Conservation (phyloP, 2,113 vertebrate species). For the Maylandia zebra region DNA sequence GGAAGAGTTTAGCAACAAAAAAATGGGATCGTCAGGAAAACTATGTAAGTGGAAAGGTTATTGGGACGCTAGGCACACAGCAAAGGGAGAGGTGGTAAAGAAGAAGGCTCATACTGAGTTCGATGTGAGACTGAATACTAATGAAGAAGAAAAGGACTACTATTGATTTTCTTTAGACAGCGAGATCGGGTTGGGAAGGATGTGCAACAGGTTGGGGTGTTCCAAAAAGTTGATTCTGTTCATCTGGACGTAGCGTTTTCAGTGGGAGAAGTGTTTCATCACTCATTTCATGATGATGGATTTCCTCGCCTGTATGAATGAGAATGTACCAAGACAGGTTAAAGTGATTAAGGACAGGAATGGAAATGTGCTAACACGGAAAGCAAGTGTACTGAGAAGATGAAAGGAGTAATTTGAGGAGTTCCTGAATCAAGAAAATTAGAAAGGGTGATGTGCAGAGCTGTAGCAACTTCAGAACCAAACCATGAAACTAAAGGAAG, state of each 20-base stretch:
- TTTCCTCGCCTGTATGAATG: not conserved
- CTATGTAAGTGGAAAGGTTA: not conserved
- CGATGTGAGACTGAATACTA: not conserved
- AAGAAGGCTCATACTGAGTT: not conserved
- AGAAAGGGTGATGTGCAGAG: not conserved
- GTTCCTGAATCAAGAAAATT: not conserved
- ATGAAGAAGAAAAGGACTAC: not conserved
- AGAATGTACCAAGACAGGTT: not conserved
- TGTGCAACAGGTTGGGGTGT: not conserved
- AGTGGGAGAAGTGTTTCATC: not conserved
- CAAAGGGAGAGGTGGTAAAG: not conserved
- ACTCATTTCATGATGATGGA: not conserved
- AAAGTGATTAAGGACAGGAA: not conserved
- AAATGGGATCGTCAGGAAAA: not conserved
- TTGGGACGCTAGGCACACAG: not conserved
- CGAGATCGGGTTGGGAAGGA: fast-evolving
- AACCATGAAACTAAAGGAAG: not conserved
- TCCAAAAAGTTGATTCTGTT: not conserved
- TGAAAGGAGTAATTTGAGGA: not conserved
- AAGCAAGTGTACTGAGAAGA: not conserved
- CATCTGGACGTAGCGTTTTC: fast-evolving
- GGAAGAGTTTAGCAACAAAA: not conserved
- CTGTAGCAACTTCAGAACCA: not conserved
- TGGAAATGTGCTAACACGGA: not conserved
- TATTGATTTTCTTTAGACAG: not conserved